phyloP scores from a whole-genome alignment of 2,113 vertebrate genomes.

The Capreolus pygargus region DNA sequence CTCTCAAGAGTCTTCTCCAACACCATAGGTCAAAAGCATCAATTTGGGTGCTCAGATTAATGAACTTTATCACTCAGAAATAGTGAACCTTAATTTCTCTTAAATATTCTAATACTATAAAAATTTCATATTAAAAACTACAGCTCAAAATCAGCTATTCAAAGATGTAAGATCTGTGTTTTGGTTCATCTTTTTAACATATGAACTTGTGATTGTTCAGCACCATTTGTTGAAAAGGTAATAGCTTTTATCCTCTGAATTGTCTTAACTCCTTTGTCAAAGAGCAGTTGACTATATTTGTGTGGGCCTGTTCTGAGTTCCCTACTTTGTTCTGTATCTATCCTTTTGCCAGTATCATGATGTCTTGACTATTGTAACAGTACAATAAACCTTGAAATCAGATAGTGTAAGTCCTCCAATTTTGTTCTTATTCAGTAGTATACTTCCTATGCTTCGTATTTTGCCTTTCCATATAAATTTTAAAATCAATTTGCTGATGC shows the following conservation, averaged over 20 bases:
- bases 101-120: not conserved
- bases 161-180: not conserved
- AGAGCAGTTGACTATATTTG: not conserved
- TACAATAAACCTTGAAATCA: not conserved
- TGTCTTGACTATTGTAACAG: not conserved
- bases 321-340: not conserved
- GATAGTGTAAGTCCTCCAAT: not conserved
- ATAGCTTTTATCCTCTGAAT: not conserved
- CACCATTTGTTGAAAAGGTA: not conserved
- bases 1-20: not conserved
- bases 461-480: not conserved
- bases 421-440: not conserved
- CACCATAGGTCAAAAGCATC: not conserved
- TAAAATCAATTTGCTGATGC: not conserved
- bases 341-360: not conserved
- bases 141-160: not conserved
- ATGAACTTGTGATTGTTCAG: not conserved
- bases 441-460: not conserved
- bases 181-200: not conserved
- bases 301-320: not conserved
- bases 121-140: not conserved
- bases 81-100: not conserved
- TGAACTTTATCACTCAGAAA: not conserved
- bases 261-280: not conserved
- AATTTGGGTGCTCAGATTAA: not conserved